Conservation (phyloP, 92 coral and sea anemone genomes). For the Phenganax stokvisi region DNA sequence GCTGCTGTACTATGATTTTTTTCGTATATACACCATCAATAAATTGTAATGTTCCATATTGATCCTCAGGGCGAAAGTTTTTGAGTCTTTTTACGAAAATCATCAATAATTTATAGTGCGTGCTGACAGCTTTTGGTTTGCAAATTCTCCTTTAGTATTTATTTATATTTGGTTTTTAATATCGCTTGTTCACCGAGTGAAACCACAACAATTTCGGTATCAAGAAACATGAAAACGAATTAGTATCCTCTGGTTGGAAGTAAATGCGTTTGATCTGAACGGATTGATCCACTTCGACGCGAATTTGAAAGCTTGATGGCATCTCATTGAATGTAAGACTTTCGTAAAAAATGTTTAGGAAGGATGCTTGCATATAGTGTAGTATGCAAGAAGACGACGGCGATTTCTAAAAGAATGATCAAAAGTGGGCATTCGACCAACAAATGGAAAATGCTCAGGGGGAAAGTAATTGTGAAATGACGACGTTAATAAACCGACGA, state of each 20-base stretch:
- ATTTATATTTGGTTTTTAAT: slow-evolving; percentile 23
- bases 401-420: neutral
- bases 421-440: slow-evolving; percentile 1
- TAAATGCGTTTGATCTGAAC: slow-evolving; percentile 14
- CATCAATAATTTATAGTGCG: slow-evolving; percentile 14
- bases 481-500: slow-evolving; percentile 8
- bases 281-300: slow-evolving; percentile 17
- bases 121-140: neutral
- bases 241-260: slow-evolving; percentile 21
- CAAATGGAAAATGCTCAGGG: neutral
- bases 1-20: too few species aligned
- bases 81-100: neutral
- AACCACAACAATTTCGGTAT: slow-evolving; percentile 39
- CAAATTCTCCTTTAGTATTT: slow-evolving; percentile 12
- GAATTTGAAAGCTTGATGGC: neutral
- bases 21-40: neutral
- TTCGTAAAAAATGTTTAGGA: neutral
- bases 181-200: slow-evolving; percentile 7
- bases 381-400: neutral
- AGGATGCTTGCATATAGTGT: neutral
- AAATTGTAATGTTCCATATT: neutral
- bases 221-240: slow-evolving; percentile 32
- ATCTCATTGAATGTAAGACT: neutral
- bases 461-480: slow-evolving; percentile 11
- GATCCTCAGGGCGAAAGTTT: neutral